A percentile compares a stretch with the other conserved stretches of the same genome.
Conservation (phyloP, 2,113 vertebrate species). For the Atherinomorus stipes region DNA sequence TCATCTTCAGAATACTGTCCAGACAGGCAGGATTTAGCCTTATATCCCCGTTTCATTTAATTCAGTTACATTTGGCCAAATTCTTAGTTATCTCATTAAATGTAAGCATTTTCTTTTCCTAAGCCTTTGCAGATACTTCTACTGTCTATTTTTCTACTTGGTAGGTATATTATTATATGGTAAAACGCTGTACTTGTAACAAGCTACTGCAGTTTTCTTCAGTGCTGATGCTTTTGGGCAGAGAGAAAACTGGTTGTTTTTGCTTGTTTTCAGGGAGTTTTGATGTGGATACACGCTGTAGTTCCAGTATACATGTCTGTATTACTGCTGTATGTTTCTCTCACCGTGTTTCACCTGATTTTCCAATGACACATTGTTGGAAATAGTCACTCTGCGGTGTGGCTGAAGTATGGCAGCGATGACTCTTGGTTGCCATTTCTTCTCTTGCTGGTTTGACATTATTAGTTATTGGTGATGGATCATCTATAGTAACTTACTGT, state of each 20-base stretch:
- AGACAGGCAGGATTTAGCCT: slow-evolving; percentile 8
- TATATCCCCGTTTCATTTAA: slow-evolving; percentile 11
- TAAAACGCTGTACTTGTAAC: slow-evolving; percentile 6
- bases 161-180: slow-evolving; percentile 15
- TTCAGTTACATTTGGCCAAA: slow-evolving; percentile 57
- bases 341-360: slow-evolving; percentile 14
- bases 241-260: slow-evolving; percentile 2
- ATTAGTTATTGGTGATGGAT: slow-evolving; percentile 60
- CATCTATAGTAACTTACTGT: slow-evolving; percentile 24
- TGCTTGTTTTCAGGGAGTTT: slow-evolving; percentile 32
- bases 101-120: not conserved
- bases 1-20: slow-evolving; percentile 3
- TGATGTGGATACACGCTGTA: not conserved
- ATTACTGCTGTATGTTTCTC: slow-evolving; percentile 9
- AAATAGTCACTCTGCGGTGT: not conserved
- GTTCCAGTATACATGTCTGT: not conserved
- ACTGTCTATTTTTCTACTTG: slow-evolving; percentile 57
- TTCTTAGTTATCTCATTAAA: slow-evolving; percentile 24
- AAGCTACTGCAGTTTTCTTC: slow-evolving; percentile 6
- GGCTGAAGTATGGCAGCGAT: not conserved
- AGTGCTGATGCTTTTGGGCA: slow-evolving; percentile 1
- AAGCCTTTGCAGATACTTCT: slow-evolving; percentile 27
- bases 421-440: slow-evolving; percentile 17
- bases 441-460: slow-evolving; percentile 28
- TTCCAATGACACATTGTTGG: not conserved